Percentiles rank a stretch among this genome's conserved stretches.
phyloP scores from a whole-genome alignment of 1,140 invertebrate species.

The Mylabris phalerata region DNA sequence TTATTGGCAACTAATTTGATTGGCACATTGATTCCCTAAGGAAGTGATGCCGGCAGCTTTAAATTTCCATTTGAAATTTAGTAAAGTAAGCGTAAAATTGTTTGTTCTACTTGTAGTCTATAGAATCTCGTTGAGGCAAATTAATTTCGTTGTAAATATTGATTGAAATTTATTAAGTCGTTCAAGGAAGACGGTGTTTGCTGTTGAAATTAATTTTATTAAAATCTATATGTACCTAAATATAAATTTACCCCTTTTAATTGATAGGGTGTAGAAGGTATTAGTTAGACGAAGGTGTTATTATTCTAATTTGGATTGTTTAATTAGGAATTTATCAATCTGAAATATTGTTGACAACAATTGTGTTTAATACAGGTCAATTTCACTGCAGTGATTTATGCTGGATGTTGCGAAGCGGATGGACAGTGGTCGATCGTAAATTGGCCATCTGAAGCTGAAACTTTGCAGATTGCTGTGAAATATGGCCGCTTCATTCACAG shows the following conservation, averaged over 20 bases:
- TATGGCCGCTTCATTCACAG: slow-evolving; percentile 37
- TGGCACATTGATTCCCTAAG: slow-evolving; percentile 20
- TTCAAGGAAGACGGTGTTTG: background rate
- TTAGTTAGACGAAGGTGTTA: too few relatives aligned
- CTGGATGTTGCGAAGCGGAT: background rate
- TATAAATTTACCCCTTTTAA: too few relatives aligned
- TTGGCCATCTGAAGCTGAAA: slow-evolving; percentile 34
- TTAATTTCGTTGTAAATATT: slow-evolving; percentile 14
- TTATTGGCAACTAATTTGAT: slow-evolving; percentile 22
- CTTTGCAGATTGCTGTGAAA: slow-evolving; percentile 35
- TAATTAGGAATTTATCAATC: too few relatives aligned
- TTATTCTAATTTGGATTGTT: too few relatives aligned
- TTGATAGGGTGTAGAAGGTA: too few relatives aligned
- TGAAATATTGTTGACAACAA: too few relatives aligned
- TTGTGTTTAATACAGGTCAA: too few relatives aligned
- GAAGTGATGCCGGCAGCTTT: slow-evolving; percentile 15
- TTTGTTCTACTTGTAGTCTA: slow-evolving; percentile 14
- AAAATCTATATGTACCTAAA: too few relatives aligned
- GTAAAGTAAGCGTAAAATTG: slow-evolving; percentile 18
- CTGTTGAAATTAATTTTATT: background rate
- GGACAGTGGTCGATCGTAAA: slow-evolving; percentile 32
- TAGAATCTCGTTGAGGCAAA: slow-evolving; percentile 3
- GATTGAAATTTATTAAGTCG: slow-evolving; percentile 7
- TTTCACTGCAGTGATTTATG: background rate
- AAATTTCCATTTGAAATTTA: slow-evolving; percentile 16